phyloP scores from a whole-genome alignment of 2,888 invertebrate genomes.

The Orthosia incerta region DNA sequence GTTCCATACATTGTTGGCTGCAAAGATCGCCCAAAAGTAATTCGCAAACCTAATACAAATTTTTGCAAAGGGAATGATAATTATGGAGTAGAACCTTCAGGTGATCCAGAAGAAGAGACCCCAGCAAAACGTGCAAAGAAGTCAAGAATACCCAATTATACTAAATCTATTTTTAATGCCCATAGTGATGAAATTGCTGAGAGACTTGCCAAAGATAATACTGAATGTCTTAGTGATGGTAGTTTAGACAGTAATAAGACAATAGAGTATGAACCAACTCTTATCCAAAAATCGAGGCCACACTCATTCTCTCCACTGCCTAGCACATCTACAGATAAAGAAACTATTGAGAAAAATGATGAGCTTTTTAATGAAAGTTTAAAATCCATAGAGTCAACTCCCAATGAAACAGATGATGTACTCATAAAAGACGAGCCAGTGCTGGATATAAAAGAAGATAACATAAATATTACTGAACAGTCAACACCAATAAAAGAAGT shows the following conservation, averaged over 20 bases:
- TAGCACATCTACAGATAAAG: conserved; percentile 76
- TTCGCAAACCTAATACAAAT: conserved; percentile 45
- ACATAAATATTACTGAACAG: neutral
- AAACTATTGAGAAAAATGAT: conserved; percentile 75
- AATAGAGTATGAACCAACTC: conserved; percentile 55
- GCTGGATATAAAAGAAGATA: neutral
- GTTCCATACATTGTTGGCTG: conserved; percentile 73
- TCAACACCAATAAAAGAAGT: neutral
- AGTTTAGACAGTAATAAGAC: conserved; percentile 72
- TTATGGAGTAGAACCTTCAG: conserved; percentile 62
- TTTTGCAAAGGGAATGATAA: conserved; percentile 66
- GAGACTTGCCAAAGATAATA: conserved; percentile 31
- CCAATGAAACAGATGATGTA: neutral
- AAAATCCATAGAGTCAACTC: neutral
- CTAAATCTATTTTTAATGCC: conserved; percentile 74
- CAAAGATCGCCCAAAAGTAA: conserved; percentile 62
- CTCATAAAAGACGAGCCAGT: neutral
- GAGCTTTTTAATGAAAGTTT: conserved; percentile 72
- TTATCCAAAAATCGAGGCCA: conserved; percentile 21
- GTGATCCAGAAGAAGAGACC: conserved; percentile 38
- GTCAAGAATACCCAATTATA: conserved; percentile 54
- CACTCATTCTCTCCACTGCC: conserved; percentile 75
- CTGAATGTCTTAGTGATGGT: conserved; percentile 58
- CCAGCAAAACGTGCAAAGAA: conserved; percentile 51
- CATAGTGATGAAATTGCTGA: conserved; percentile 68